A percentile compares a stretch with the other conserved stretches of the same genome.
Evolutionary conservation across 2,888 invertebrate species (phyloP).

Genomic region (Lycaena phlaeas): DNA sequence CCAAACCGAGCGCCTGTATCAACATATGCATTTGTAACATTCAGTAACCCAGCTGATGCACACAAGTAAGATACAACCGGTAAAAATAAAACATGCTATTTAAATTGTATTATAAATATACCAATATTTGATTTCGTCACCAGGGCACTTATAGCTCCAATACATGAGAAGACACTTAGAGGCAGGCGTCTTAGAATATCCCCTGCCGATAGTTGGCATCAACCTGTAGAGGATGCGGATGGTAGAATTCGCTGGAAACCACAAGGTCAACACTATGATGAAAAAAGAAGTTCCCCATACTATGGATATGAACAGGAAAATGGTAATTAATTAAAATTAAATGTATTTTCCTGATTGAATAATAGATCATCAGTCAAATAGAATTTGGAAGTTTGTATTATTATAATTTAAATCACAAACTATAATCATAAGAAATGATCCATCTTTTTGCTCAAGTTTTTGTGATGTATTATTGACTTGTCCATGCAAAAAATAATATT

Average conservation of each 20-base stretch:
- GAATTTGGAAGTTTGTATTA: too few relatives aligned
- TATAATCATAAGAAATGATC: too few relatives aligned
- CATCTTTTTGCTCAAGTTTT: too few relatives aligned
- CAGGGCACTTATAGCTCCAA: conserved; percentile 54
- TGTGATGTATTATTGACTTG: too few relatives aligned
- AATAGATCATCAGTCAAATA: too few relatives aligned
- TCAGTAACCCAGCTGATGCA: conserved; percentile 62
- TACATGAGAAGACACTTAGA: conserved; percentile 42
- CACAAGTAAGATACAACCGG: conserved; percentile 46
- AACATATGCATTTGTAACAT: conserved; percentile 73
- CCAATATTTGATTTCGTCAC: neutral
- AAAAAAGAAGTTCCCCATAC: conserved; percentile 8
- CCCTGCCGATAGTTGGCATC: conserved; percentile 77
- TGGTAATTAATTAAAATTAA: conserved; percentile 8
- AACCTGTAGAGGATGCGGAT: conserved; percentile 55
- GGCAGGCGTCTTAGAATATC: conserved; percentile 58
- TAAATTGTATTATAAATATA: neutral
- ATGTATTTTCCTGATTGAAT: too few relatives aligned
- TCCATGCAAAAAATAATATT: too few relatives aligned
- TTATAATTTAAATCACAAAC: too few relatives aligned
- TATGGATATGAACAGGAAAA: conserved; percentile 11
- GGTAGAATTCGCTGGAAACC: conserved; percentile 48
- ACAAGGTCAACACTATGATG: conserved; percentile 21
- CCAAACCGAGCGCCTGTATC: conserved; percentile 40
- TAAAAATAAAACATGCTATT: too few relatives aligned